Base-by-base conservation (phyloP, 2,888 invertebrate genomes). In the Rotaria magnacalcarata region DNA sequence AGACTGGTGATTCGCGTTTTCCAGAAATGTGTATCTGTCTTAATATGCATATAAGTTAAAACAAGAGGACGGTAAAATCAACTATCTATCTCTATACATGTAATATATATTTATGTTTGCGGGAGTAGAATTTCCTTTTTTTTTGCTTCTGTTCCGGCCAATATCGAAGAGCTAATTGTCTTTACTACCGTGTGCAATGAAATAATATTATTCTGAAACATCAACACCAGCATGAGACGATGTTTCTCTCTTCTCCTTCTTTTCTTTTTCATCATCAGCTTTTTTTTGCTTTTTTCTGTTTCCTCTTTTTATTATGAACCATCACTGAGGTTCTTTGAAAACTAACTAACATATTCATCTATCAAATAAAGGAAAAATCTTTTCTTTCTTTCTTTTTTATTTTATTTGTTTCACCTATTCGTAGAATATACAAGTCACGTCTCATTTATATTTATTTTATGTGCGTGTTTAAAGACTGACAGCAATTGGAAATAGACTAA, bases 181-280 rank as follows among this genome's bases (percentile, higher is more conserved):
- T 67, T 67, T 67, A 67, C 34, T 34, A 34, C 67, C 67, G 67
- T 67, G 67, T 67, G 67, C 67, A 67, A 67, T 67, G 67, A 67
- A 67, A 34, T 67, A 67, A 67, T 67, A 41, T 67, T 67, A 67
- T 67, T 67, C 67, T 19, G 34, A 14, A 67, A 34, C 67, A 67
- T 54, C 54, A 60, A 60, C 8, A 67, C 34, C 34, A 67, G 27
- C 34, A 67, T 67, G 7, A 67, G 19, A 6, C 34, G 16, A 67
- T 41, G 67, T 67, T 67, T 67, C 67, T 67, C 19, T 67, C 34
- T 54, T 52, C 16, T 54, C 21, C 21, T 19, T 54, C 21, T 21
- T 54, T 54, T 21, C 7, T 54, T 54, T 21, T 6, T 27, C 60
- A 27, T 67, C 34, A 19, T 67, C 52, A 14, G 8, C 5, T 54